Base-by-base conservation (phyloP, 2,888 invertebrate species). In the Patella pellucida region DNA sequence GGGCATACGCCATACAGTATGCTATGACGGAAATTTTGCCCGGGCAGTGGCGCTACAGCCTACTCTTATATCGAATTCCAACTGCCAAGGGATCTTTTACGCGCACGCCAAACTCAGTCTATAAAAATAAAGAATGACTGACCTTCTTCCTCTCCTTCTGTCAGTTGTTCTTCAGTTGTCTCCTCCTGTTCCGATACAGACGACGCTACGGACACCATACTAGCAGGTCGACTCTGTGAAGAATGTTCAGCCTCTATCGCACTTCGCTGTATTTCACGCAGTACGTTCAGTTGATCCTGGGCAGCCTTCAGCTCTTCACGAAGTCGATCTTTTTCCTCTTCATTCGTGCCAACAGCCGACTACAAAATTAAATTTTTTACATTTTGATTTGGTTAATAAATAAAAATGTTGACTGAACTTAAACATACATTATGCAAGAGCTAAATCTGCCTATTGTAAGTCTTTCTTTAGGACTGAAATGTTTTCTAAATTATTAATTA, bases 261-360 rank as follows among this genome's bases (percentile, higher is more conserved):
- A 68, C 68, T 72, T 16, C 70, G 72, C 81, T 87, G 85, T 52
- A 86, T 84, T 68, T 85, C 82, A 27, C 83, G 82, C 50, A 88
- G 78, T 71, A 82, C 79, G 54, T 85, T 84, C 23, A 90, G 83
- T 78, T 94, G 94, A 90, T 95, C 95, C 84, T 95, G 93, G 80
- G 94, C 93, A 87, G 93, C 93, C 86, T 94, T 94, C 85, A 95
- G 91, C 89, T 95, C 95, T 83, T 94, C 93, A 62, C 95, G 93
- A 85, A 95, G 91, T 84, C 93, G 93, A 86, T 95, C 95, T 76
- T 94, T 92, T 89, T 95, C 95, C 86, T 95, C 94, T 89, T 95
- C 95, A 84, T 94, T 93, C 86, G 94, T 94, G 90, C 94, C 94
- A 78, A 95, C 93, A 86, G 95, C 93, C 90, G 94, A 94, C 95